These are phyloP conservation scores for Coptodon bakossiorum DNA, from an alignment of 2,113 vertebrate genomes.

Conservation along the genomic window DNA sequence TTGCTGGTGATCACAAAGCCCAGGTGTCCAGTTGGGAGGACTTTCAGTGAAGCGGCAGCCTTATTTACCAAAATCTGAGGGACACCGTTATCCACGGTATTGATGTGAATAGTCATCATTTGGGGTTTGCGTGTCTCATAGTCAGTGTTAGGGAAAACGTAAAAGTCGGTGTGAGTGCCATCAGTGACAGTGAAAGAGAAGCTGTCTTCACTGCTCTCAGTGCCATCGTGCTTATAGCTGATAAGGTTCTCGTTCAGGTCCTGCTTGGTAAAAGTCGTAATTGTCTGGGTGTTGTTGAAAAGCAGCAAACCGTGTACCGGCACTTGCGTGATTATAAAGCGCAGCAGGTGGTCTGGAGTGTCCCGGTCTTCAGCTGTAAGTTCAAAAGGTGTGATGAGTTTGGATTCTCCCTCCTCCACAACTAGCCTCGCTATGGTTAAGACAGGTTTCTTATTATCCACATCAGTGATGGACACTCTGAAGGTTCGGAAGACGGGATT, in stretches of 20 bases:
- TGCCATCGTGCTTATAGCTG: slow-evolving; percentile 89
- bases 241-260: slow-evolving; percentile 93
- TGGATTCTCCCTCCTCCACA: slow-evolving; percentile 82
- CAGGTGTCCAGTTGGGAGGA: slow-evolving; percentile 78
- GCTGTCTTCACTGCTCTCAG: slow-evolving; percentile 82
- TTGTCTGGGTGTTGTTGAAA: slow-evolving; percentile 77
- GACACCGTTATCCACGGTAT: slow-evolving; percentile 85
- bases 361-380: slow-evolving; percentile 89
- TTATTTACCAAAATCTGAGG: slow-evolving; percentile 89
- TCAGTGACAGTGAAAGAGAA: slow-evolving; percentile 95
- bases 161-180: slow-evolving; percentile 90
- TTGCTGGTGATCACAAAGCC: slow-evolving; percentile 89
- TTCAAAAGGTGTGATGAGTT: slow-evolving; percentile 94
- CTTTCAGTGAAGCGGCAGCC: slow-evolving; percentile 82
- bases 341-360: slow-evolving; percentile 79
- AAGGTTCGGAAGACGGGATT: slow-evolving; percentile 95
- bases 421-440: slow-evolving; percentile 79
- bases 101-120: slow-evolving; percentile 84
- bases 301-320: slow-evolving; percentile 86
- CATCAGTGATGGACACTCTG: slow-evolving; percentile 89
- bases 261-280: slow-evolving; percentile 84
- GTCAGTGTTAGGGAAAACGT: slow-evolving; percentile 86
- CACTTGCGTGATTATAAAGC: slow-evolving; percentile 83
- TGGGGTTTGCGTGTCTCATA: slow-evolving; percentile 89
- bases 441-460: slow-evolving; percentile 96